Evolutionary conservation across 64 coral and sea anemone species (phyloP).

Genomic region (Stichodactyla helianthus): DNA sequence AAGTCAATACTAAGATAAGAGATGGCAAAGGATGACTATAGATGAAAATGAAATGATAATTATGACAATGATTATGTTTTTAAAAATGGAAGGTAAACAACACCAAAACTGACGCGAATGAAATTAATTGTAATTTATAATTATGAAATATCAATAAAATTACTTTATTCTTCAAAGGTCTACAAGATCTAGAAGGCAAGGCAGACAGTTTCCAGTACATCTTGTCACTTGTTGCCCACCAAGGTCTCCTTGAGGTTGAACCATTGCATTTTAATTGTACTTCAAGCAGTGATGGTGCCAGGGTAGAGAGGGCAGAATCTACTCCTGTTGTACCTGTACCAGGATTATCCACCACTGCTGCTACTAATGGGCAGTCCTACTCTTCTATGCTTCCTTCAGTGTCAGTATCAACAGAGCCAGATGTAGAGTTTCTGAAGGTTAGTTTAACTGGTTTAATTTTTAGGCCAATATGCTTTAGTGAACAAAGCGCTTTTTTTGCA

Average conservation of each 20-base stretch:
- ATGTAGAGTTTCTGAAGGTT: constrained; percentile 52
- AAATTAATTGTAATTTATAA: not conserved
- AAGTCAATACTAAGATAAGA: no score
- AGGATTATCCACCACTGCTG: constrained; percentile 39
- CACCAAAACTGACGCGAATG: no score
- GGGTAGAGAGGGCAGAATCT: constrained; percentile 66
- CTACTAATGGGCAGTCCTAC: constrained; percentile 13
- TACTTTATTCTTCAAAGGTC: not conserved
- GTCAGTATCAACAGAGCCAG: constrained; percentile 48
- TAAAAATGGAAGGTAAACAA: no score
- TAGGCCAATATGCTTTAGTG: not conserved
- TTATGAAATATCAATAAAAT: not conserved
- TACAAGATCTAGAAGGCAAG: constrained; percentile 13
- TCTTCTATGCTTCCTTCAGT: constrained; percentile 46
- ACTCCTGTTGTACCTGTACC: constrained; percentile 14
- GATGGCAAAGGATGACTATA: no score
- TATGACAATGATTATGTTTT: not conserved
- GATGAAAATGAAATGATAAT: not conserved
- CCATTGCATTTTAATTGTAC: constrained; percentile 89
- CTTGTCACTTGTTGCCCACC: constrained; percentile 31
- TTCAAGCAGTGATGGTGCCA: constrained; percentile 87
- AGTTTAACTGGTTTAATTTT: not conserved
- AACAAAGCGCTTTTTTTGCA: not conserved
- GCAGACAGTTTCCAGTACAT: constrained; percentile 1
- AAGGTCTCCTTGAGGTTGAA: constrained; percentile 87